Percentiles rank a stretch among this genome's conserved stretches.
Conservation (phyloP, 1,140 invertebrate genomes). For the Sitobion miscanthi region DNA sequence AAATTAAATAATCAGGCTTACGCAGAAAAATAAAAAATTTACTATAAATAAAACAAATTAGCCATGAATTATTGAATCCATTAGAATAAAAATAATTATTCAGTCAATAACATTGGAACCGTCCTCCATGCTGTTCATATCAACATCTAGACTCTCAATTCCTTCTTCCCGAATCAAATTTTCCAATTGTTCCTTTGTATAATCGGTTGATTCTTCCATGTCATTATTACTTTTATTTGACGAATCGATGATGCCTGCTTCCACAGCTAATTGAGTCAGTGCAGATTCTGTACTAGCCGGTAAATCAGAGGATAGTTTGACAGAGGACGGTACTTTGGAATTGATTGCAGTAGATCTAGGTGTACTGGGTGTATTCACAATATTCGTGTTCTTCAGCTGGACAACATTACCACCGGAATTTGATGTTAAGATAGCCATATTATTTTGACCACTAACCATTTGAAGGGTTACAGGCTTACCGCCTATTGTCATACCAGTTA, state of each 20-base stretch:
- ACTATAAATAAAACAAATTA: slow-evolving; percentile 42
- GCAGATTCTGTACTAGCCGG: slow-evolving; percentile 72
- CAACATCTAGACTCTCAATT: slow-evolving; percentile 53
- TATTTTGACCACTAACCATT: slow-evolving; percentile 60
- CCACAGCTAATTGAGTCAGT: slow-evolving; percentile 70
- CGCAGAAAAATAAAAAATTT: slow-evolving; percentile 28
- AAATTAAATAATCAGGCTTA: slow-evolving; percentile 37
- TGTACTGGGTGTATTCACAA: slow-evolving; percentile 27
- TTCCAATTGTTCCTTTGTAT: slow-evolving; percentile 32
- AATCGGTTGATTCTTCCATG: slow-evolving; percentile 26
- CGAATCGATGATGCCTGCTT: slow-evolving; percentile 69
- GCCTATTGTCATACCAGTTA: slow-evolving; percentile 59
- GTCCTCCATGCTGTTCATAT: slow-evolving; percentile 31
- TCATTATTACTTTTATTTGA: slow-evolving; percentile 45
- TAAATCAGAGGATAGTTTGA: slow-evolving; percentile 64
- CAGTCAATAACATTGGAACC: slow-evolving; percentile 49
- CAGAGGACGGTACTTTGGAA: slow-evolving; percentile 38
- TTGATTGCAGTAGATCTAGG: slow-evolving; percentile 14
- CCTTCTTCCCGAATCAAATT: slow-evolving; percentile 44
- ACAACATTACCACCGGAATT: slow-evolving; percentile 48
- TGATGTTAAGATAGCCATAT: slow-evolving; percentile 58
- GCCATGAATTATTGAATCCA: neutral
- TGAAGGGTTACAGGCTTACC: slow-evolving; percentile 60
- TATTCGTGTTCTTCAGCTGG: slow-evolving; percentile 45
- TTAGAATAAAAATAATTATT: slow-evolving; percentile 47